A percentile compares a stretch with the other conserved stretches of the same genome.
These are phyloP conservation scores for Drosophila atripex DNA, from an alignment of 2,888 invertebrate species.

Conservation along the genomic window DNA sequence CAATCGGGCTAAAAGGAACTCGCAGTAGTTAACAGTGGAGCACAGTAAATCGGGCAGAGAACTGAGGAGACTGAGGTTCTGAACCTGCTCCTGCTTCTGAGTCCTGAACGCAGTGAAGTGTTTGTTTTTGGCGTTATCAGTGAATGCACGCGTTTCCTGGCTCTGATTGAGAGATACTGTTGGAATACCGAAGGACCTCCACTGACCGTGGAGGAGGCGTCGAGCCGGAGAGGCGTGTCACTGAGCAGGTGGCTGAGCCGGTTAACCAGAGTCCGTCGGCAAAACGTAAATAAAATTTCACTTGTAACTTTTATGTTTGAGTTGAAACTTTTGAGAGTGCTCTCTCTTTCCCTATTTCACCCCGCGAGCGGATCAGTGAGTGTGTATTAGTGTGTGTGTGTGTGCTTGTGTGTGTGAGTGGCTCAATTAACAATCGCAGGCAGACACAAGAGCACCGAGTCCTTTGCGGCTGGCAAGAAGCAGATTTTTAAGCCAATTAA, in stretches of 20 bases:
- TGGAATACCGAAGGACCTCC: not conserved
- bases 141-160: conserved; percentile 49
- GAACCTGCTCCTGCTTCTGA: conserved; percentile 2
- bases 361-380: conserved; percentile 29
- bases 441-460: conserved; percentile 20
- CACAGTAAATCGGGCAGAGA: conserved; percentile 16
- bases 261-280: conserved; percentile 49
- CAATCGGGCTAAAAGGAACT: conserved; percentile 15
- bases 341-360: not conserved
- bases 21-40: conserved; percentile 24
- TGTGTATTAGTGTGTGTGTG: conserved; percentile 2
- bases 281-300: conserved; percentile 54
- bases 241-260: conserved; percentile 66
- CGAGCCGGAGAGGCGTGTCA: conserved; percentile 40
- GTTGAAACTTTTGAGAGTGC: conserved; percentile 24
- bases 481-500: conserved; percentile 74
- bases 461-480: conserved; percentile 35
- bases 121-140: conserved; percentile 69
- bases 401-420: conserved; percentile 34
- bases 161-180: conserved; percentile 17
- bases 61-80: conserved; percentile 4
- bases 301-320: conserved; percentile 35
- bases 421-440: conserved; percentile 32
- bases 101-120: conserved; percentile 56
- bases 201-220: conserved; percentile 19